Evolutionary conservation across 2,113 vertebrate genomes (phyloP), one percentile per base, ranked within the genome.

Genomic region (Camarhynchus parvulus): DNA sequence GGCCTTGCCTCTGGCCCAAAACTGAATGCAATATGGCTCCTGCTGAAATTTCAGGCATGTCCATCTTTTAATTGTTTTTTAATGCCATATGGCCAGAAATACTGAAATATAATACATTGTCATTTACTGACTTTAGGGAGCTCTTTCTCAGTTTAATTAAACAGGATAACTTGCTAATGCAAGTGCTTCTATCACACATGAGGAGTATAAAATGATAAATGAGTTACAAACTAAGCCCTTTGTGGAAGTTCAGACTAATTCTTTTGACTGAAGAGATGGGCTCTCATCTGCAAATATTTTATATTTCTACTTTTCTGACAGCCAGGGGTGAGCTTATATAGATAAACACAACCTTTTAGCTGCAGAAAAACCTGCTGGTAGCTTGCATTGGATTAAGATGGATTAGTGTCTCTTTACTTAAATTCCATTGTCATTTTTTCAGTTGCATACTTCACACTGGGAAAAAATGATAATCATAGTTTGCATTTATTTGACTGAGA

Each of bases 71-170:
- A 61, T 35, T 20, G 3, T 0, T 37, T 74, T 73, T 59, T 46
- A 44, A 64, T 83, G 33, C 21, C 35, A 59, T 85, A 77, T n/a
- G 46, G 25, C 4, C 33, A 67, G 75, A 91, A 92, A 92, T 46
- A 69, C 27, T 67, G 55, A 92, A 79, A 67, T 63, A 69, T 22
- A 79, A 50, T 70, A 55, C 21, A 23, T 33, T 56, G 64, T 22
- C 49, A 75, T 87, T 78, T 76, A 79, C 27, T 85, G 81, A 87
- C 78, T 70, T 95, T 28, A 63, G 33, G 37, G 63, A 92, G 66
- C 37, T 62, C 28, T 62, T 76, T 78, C 37, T 89, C 42, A 75
- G 37, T 88, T 87, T 85, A 94, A 80, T 92, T 91, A 86, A 94
- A 67, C 12, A 27, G 11, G 31, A 83, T 67, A 87, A 77, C 18